A percentile compares a stretch with the other conserved stretches of the same genome.
These are phyloP conservation scores for Dendrolimus kikuchii DNA, from an alignment of 1,140 invertebrate genomes.

Conservation along the genomic window DNA sequence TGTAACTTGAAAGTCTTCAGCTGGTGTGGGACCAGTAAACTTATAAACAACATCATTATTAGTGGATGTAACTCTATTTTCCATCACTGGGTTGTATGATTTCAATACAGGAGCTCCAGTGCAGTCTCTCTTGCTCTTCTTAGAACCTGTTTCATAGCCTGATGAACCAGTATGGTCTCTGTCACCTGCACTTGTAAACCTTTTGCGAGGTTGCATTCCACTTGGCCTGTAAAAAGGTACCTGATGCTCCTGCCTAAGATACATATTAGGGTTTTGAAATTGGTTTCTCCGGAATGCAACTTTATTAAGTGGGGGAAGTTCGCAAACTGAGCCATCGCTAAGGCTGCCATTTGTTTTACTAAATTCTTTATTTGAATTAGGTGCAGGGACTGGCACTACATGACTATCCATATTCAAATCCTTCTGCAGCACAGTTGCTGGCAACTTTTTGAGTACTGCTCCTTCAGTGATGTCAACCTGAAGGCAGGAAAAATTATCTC, in stretches of 20 bases:
- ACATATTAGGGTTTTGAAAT: slow-evolving; percentile 30
- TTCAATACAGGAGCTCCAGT: slow-evolving; percentile 27
- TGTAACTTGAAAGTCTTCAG: slow-evolving; percentile 54
- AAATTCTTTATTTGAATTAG: slow-evolving; percentile 28
- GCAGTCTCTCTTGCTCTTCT: slow-evolving; percentile 31
- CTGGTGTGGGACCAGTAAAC: slow-evolving; percentile 42
- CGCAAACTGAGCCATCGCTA: slow-evolving; percentile 59
- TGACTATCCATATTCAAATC: slow-evolving; percentile 40
- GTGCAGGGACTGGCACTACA: slow-evolving; percentile 38
- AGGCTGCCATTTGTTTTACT: slow-evolving; percentile 44
- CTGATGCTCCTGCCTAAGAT: slow-evolving; percentile 32
- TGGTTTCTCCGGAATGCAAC: slow-evolving; percentile 38
- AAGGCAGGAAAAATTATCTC: slow-evolving; percentile 72
- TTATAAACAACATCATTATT: slow-evolving; percentile 63
- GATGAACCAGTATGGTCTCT: slow-evolving; percentile 47
- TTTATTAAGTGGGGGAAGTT: slow-evolving; percentile 38
- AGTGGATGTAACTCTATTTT: slow-evolving; percentile 62
- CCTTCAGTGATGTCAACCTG: slow-evolving; percentile 71
- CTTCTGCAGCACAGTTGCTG: slow-evolving; percentile 57
- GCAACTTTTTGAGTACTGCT: slow-evolving; percentile 63
- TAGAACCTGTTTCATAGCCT: slow-evolving; percentile 49
- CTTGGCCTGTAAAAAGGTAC: slow-evolving; percentile 32
- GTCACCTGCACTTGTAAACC: slow-evolving; percentile 42
- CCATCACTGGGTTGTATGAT: slow-evolving; percentile 54
- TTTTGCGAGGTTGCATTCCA: slow-evolving; percentile 33